Base-by-base conservation (phyloP, 1,140 invertebrate genomes). In the Venturia canescens region DNA sequence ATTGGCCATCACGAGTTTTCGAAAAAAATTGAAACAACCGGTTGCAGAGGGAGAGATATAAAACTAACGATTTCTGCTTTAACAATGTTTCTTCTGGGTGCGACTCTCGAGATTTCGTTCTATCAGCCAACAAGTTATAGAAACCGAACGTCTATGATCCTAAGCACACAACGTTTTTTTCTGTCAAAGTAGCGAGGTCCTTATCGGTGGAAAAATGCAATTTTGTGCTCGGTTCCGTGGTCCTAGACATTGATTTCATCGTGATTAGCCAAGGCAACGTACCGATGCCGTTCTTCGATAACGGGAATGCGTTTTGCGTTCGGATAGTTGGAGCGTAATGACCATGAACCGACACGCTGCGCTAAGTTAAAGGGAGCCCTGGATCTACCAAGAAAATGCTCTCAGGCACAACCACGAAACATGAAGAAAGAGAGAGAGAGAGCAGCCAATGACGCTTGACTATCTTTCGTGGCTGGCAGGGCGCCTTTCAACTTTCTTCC, bases 371-470 rank as follows among this genome's bases (percentile, higher is more conserved):
- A 53, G 50, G 11, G 60, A 63, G 21, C 60, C 23, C 23, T 63
- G 21, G 27, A 63, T 63, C 0, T 63, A 63, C 21, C n/a, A 26
- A 23, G 60, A 63, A 63, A 63, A 63, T 63, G 60, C 60, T 63
- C 21, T 13, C 23, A 4, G 18, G 18, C 18, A 1, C n/a, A 26
- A 23, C 60, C 60, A 63, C 60, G 15, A 63, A 13, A 23, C 60
- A 44, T 44, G n/a, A 9, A 57, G 53, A 5, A 21, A 57, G 21
- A 57, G 21, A 57, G 7, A 66, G 13, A 15, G 60, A 29, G 29
- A 31, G 66, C 31, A 21, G 15, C n/a, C 66, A 69, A 31, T 31
- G 66, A 69, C 29, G 66, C 66, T 69, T 69, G 66, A 69, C 66
- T 69, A 69, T 69, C 66, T 69, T 27, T 69, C 66, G 29, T 31